Percentiles rank a stretch among this genome's conserved stretches.
These are phyloP conservation scores for Chrysolophus pictus DNA, from an alignment of 2,797 vertebrate genomes.

Conservation along the genomic window DNA sequence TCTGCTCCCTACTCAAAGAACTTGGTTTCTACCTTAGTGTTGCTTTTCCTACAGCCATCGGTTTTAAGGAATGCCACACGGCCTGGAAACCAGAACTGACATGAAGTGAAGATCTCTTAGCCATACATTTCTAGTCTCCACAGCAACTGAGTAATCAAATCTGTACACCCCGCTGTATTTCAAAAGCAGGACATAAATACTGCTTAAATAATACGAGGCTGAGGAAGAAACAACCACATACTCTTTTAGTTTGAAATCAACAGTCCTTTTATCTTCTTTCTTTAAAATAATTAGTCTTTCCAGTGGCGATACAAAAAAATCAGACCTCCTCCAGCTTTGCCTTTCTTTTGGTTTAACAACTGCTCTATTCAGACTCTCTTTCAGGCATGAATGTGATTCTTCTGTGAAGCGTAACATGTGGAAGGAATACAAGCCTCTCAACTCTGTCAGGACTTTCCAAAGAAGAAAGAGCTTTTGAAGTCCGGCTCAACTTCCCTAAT, in stretches of 20 bases:
- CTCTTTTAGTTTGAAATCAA: neutral
- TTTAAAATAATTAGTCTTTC: neutral
- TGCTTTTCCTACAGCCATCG: neutral
- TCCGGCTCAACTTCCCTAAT: neutral
- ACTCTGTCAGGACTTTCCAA: neutral
- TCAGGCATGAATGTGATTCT: neutral
- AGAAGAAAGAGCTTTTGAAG: neutral
- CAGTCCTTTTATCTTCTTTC: neutral
- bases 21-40: neutral
- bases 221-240: neutral
- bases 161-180: neutral
- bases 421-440: neutral
- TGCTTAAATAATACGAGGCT: neutral
- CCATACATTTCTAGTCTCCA: neutral
- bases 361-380: neutral
- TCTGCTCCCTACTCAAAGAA: neutral
- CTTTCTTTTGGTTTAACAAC: neutral
- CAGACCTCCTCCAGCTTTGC: neutral
- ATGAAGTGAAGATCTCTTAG: neutral
- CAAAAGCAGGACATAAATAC: neutral
- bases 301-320: neutral
- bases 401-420: neutral
- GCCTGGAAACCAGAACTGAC: neutral
- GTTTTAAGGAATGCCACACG: neutral
- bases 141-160: constrained; percentile 25